These are phyloP conservation scores for Plusia festucae DNA, from an alignment of 2,888 invertebrate genomes.

Conservation along the genomic window DNA sequence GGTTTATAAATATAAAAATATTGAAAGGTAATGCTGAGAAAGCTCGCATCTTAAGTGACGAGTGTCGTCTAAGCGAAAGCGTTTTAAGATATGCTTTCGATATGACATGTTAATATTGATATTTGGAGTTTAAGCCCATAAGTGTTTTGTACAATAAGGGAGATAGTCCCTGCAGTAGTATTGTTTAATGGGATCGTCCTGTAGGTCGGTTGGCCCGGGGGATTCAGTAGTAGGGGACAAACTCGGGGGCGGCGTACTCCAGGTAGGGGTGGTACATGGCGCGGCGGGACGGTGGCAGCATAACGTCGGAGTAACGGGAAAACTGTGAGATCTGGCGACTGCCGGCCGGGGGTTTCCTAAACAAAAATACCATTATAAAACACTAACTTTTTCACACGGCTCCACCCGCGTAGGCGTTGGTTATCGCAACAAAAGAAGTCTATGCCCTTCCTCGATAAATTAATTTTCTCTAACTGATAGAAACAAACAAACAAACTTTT, in stretches of 20 bases:
- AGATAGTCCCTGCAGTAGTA: conserved; percentile 58
- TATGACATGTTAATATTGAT: conserved; percentile 79
- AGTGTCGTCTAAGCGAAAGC: conserved; percentile 77
- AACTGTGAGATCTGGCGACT: conserved; percentile 85
- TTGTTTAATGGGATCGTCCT: conserved; percentile 63
- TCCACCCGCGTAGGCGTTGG: no score
- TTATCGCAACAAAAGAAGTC: no score
- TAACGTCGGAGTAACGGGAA: conserved; percentile 85
- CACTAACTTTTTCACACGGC: no score
- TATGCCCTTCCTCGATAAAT: no score
- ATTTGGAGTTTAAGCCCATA: conserved; percentile 74
- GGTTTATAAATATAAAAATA: conserved; percentile 80
- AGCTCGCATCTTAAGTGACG: conserved; percentile 74
- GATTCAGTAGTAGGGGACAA: conserved; percentile 81
- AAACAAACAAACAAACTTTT: no score
- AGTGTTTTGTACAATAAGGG: conserved; percentile 76
- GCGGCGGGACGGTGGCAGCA: conserved; percentile 82
- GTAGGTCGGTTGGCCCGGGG: conserved; percentile 56
- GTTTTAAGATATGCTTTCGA: conserved; percentile 83
- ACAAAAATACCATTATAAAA: no score
- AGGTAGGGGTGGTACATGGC: conserved; percentile 78
- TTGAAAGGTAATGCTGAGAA: conserved; percentile 73
- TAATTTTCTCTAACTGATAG: no score
- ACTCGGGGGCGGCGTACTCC: conserved; percentile 78
- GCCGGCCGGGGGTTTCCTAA: conserved; percentile 81